A percentile compares a stretch with the other conserved stretches of the same genome.
phyloP scores from a whole-genome alignment of 2,888 invertebrate genomes.

The Pachydiplax longipennis region DNA sequence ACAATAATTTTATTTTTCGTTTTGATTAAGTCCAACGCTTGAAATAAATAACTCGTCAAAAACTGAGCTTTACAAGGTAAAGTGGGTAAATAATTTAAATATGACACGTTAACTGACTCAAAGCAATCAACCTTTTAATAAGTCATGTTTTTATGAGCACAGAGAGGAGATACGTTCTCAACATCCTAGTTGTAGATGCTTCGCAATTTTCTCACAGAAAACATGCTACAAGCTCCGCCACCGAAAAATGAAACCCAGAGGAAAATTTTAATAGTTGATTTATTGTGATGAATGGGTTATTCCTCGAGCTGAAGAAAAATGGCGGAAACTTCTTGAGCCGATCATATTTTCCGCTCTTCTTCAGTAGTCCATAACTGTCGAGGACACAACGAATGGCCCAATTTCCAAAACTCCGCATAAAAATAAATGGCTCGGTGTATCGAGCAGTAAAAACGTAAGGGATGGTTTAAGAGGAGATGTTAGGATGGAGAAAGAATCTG shows the following conservation, averaged over 20 bases:
- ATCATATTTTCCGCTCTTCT: neutral
- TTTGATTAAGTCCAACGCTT: no score
- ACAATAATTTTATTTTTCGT: no score
- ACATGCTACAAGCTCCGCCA: neutral
- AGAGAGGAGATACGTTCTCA: neutral
- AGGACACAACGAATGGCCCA: slow-evolving; percentile 24
- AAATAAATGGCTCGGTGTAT: slow-evolving; percentile 5
- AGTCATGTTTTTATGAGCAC: neutral
- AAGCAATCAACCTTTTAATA: no score
- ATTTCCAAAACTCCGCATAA: slow-evolving; percentile 3
- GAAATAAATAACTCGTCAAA: no score
- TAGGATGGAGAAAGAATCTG: neutral
- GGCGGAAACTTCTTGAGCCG: neutral
- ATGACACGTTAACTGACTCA: no score
- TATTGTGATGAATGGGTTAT: neutral
- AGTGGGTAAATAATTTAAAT: no score
- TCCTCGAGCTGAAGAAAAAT: neutral
- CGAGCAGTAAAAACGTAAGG: neutral
- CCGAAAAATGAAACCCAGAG: neutral
- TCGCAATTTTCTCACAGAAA: neutral
- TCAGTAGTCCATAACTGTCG: slow-evolving; percentile 31
- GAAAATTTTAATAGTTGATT: neutral
- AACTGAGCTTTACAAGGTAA: no score
- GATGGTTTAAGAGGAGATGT: neutral
- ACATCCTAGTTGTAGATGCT: neutral